A percentile compares a stretch with the other conserved stretches of the same genome.
Evolutionary conservation across 1,140 invertebrate species (phyloP).

Genomic region (Caerostris darwini): DNA sequence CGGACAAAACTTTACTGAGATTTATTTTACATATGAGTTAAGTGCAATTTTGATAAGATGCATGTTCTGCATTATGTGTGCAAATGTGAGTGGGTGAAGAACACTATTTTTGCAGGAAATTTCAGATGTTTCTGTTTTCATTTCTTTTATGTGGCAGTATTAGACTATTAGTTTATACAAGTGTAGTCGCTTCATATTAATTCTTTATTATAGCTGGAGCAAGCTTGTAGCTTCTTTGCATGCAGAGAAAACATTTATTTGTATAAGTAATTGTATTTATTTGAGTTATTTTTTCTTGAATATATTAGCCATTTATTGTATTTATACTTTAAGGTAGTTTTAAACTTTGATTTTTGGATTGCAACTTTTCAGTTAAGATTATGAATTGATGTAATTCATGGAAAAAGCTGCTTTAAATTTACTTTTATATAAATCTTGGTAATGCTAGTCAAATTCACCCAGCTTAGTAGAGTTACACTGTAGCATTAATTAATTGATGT

Average conservation of each 20-base stretch:
- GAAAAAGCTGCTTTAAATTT: background rate
- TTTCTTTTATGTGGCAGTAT: conserved; percentile 58
- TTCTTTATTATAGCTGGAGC: conserved; percentile 57
- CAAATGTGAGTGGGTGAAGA: background rate
- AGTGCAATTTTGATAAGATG: conserved; percentile 53
- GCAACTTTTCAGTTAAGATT: background rate
- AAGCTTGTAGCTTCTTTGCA: conserved; percentile 63
- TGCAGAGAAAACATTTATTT: conserved; percentile 23
- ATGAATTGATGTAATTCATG: background rate
- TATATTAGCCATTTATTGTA: conserved; percentile 13
- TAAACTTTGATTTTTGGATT: background rate
- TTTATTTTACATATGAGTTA: conserved; percentile 44
- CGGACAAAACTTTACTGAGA: background rate
- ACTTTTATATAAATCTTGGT: background rate
- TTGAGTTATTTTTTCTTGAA: conserved; percentile 4
- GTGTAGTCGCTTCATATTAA: conserved; percentile 28
- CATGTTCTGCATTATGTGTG: conserved; percentile 43
- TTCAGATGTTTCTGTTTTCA: conserved; percentile 11
- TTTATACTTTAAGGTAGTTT: background rate
- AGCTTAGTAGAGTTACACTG: conserved; percentile 17
- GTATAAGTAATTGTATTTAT: background rate
- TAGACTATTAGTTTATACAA: conserved; percentile 26
- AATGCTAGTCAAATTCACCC: conserved; percentile 51
- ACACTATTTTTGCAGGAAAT: conserved; percentile 46
- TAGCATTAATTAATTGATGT: conserved; percentile 4